Conservation (phyloP, 1,140 invertebrate genomes). For the Cheumatopsyche charites region DNA sequence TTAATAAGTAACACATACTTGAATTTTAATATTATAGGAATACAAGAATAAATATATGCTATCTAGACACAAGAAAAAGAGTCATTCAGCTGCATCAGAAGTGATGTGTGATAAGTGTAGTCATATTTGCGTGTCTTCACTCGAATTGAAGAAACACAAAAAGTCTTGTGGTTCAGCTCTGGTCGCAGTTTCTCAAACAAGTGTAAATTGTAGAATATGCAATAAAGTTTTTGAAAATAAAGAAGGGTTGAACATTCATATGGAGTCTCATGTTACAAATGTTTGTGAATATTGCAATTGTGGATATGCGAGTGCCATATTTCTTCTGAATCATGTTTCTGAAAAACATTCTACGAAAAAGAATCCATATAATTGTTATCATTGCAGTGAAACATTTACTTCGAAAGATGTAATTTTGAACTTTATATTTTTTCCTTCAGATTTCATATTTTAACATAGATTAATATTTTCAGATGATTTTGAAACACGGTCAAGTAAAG, state of each 20-base stretch:
- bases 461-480: not conserved
- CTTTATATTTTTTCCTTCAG: not conserved
- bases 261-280: slow-evolving; percentile 10
- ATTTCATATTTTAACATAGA: not conserved
- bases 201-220: slow-evolving; percentile 2
- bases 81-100: not conserved
- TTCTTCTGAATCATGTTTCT: slow-evolving; percentile 19
- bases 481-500: not conserved
- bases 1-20: not conserved
- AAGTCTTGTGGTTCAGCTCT: not conserved
- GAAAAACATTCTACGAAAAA: slow-evolving; percentile 21
- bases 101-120: slow-evolving; percentile 17
- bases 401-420: slow-evolving; percentile 15
- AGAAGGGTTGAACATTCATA: not conserved
- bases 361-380: slow-evolving; percentile 26
- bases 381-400: slow-evolving; percentile 37
- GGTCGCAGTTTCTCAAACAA: not conserved
- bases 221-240: not conserved
- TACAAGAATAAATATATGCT: slow-evolving; percentile 35
- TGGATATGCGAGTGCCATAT: not conserved
- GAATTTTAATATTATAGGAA: slow-evolving; percentile 9
- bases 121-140: not conserved
- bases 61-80: slow-evolving; percentile 30
- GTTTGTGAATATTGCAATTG: slow-evolving; percentile 26
- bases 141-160: not conserved